Conservation (phyloP, 1,140 invertebrate genomes). For the Hestina assimilis region DNA sequence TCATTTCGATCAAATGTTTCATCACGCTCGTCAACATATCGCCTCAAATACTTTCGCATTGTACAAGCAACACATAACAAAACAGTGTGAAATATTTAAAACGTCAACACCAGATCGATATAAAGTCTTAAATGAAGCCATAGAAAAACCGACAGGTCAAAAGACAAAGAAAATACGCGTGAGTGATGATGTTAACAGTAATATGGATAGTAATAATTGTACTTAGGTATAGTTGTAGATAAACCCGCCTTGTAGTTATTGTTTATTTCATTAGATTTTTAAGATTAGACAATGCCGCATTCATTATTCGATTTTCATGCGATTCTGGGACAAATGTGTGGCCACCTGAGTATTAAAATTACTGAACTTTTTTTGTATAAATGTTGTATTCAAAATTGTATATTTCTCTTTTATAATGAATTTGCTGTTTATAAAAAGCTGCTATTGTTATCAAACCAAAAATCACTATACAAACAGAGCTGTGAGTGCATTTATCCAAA, state of each 20-base stretch:
- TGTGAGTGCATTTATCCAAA: no score
- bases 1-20: constrained; percentile 63
- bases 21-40: constrained; percentile 54
- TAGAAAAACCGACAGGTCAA: constrained; percentile 6
- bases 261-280: background rate
- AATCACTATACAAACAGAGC: no score
- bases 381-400: no score
- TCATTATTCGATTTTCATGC: no score
- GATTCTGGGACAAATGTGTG: no score
- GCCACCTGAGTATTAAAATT: no score
- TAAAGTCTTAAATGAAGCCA: constrained; percentile 13
- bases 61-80: constrained; percentile 54
- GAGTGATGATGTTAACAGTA: constrained; percentile 1
- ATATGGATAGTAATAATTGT: background rate
- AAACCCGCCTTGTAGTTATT: background rate
- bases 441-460: no score
- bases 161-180: constrained; percentile 16
- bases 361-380: no score
- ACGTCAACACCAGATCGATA: constrained; percentile 20
- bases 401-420: no score
- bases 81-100: constrained; percentile 51
- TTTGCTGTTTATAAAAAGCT: no score
- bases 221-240: background rate
- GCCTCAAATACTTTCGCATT: constrained; percentile 41
- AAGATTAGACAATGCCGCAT: background rate